Base-by-base conservation (phyloP, 2,797 vertebrate genomes). In the Heterohyrax brucei region DNA sequence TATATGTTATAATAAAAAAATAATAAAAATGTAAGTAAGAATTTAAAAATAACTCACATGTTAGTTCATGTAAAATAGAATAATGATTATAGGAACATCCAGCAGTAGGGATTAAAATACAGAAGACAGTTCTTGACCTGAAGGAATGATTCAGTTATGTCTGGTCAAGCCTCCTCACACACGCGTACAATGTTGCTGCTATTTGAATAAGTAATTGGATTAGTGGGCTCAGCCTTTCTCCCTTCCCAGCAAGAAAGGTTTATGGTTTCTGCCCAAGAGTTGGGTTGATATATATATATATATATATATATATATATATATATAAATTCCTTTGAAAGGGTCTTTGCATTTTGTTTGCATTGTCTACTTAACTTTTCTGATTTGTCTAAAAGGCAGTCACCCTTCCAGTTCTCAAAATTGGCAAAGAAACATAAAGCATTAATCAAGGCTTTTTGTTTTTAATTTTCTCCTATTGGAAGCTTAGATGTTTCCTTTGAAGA, bases 201-300 rank as follows among this genome's bases (percentile, higher is more conserved):
- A 33, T 7, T 56, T 0, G 1, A 3, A 2, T 13, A 5, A 73
- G 9, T 7, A 0, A 12, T 2, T 0, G 18, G 1, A 5, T 39
- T 18, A 76, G 1, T 13, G 4, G n/a, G 19, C 9, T 28, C 0
- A 4, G 3, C 39, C 21, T 53, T 14, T 28, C 28, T 82, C 3
- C 8, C 16, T 6, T 9, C 18, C 3, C 26, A 13, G 28, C 33
- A 2, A 30, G 1, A 10, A 44, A 22, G 8, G 2, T 21, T 61
- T 62, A 24, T 48, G 5, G 28, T 16, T 13, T 1, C 24, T 4
- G 3, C 24, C 6, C 22, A 62, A 7, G 50, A n/a, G 5, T 14
- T 26, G 78, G 26, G 8, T 39, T 30, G 9, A 44, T 24, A 39
- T 39, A 39, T 39, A 39, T 39, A 7, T 9, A 39, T 39, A 39